These are phyloP conservation scores for Pseudorhombus dupliciocellatus DNA, from an alignment of 2,113 vertebrate species.

Conservation along the genomic window DNA sequence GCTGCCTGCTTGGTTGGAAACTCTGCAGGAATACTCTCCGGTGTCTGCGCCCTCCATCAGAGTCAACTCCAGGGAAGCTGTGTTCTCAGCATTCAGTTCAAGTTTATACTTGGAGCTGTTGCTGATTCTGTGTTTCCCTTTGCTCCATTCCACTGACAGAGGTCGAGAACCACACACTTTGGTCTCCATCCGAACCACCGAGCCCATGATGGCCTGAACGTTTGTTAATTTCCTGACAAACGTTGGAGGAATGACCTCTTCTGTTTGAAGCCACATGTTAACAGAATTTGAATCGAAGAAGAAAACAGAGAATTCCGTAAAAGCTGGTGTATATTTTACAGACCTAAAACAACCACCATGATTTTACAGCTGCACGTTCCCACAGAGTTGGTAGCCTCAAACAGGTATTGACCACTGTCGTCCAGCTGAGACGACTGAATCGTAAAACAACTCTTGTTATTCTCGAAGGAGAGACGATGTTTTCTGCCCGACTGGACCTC, in stretches of 20 bases:
- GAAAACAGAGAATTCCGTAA: not conserved
- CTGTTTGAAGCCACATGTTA: conserved; percentile 80
- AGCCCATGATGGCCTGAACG: conserved; percentile 86
- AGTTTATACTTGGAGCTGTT: conserved; percentile 87
- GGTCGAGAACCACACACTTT: conserved; percentile 90
- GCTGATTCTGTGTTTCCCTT: conserved; percentile 87
- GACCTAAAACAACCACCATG: conserved; percentile 87
- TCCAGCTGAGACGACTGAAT: conserved; percentile 86
- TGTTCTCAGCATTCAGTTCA: conserved; percentile 83
- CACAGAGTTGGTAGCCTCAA: conserved; percentile 90
- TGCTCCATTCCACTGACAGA: conserved; percentile 89
- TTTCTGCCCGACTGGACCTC: conserved; percentile 87
- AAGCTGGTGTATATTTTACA: conserved; percentile 66
- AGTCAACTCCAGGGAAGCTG: conserved; percentile 83
- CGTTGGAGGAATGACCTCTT: conserved; percentile 87
- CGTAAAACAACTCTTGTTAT: conserved; percentile 86
- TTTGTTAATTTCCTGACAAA: conserved; percentile 90
- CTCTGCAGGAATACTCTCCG: conserved; percentile 89
- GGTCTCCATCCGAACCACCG: conserved; percentile 88
- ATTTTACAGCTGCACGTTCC: conserved; percentile 88
- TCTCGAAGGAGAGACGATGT: conserved; percentile 85
- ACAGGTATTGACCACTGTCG: conserved; percentile 86
- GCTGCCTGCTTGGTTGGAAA: conserved; percentile 87
- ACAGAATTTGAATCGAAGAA: conserved; percentile 9
- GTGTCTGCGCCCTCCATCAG: conserved; percentile 86